phyloP scores from a whole-genome alignment of 2,113 vertebrate species.

The Nansenia antarctica region DNA sequence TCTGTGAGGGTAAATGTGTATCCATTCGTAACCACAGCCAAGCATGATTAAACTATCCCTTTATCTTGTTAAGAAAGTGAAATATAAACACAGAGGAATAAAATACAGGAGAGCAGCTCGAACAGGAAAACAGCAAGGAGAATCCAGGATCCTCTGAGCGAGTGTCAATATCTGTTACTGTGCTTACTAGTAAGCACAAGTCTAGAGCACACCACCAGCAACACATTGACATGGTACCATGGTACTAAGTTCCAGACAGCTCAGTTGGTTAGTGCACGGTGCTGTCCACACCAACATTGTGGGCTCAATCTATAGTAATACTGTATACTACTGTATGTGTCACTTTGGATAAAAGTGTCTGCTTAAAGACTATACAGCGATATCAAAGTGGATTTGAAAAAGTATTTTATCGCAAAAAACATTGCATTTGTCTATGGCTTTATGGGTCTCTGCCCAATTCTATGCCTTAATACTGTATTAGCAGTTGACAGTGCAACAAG shows the following conservation, averaged over 20 bases:
- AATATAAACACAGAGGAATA: background rate
- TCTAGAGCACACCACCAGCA: no score
- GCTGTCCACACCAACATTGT: no score
- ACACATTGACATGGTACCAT: no score
- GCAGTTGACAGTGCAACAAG: background rate
- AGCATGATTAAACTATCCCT: no score
- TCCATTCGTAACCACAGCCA: no score
- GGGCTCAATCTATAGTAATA: no score
- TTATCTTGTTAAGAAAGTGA: background rate
- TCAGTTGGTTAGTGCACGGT: no score
- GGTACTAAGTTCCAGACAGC: no score
- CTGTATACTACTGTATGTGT: no score
- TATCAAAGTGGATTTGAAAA: no score
- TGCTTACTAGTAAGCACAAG: background rate
- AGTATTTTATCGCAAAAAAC: background rate
- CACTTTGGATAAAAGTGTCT: background rate
- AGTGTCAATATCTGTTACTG: background rate
- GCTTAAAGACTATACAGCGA: background rate
- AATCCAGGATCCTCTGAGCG: no score
- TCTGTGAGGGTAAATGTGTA: no score
- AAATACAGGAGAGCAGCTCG: background rate
- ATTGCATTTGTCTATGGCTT: constrained; percentile 7
- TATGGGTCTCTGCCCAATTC: background rate
- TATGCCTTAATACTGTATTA: background rate
- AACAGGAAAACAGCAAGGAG: background rate